These are phyloP conservation scores for Meloe dianella DNA, from an alignment of 2,888 invertebrate species.

Conservation along the genomic window DNA sequence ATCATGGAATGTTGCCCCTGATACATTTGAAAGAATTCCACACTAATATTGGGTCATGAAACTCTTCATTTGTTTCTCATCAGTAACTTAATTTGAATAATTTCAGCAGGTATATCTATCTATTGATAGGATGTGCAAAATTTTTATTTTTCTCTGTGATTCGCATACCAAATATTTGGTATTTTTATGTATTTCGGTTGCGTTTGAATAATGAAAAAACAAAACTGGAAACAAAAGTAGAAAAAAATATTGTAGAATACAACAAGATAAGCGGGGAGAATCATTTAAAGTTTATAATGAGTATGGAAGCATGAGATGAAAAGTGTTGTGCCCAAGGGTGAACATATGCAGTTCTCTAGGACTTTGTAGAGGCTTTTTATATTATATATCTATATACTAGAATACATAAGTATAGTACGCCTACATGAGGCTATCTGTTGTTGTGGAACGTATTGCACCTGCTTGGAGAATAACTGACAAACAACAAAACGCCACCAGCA, in stretches of 20 bases:
- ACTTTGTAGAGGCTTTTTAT: conserved; percentile 12
- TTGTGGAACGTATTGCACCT: conserved; percentile 10
- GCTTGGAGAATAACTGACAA: conserved; percentile 2
- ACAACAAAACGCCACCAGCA: not conserved
- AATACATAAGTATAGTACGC: conserved; percentile 40
- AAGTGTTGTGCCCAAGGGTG: conserved; percentile 32
- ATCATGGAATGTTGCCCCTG: not conserved
- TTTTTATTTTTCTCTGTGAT: not conserved
- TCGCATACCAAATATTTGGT: not conserved
- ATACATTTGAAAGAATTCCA: conserved; percentile 51
- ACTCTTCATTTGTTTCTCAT: conserved; percentile 55
- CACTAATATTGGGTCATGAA: conserved; percentile 48
- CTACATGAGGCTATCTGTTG: conserved; percentile 14
- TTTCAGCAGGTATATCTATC: conserved; percentile 26
- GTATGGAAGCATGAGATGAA: conserved; percentile 47
- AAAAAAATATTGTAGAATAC: not conserved
- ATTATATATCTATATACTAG: conserved; percentile 30
- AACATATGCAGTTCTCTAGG: conserved; percentile 32
- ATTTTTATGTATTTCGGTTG: not conserved
- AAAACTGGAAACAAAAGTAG: not conserved
- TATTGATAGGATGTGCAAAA: not conserved
- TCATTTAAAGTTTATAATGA: conserved; percentile 46
- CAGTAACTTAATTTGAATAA: conserved; percentile 52
- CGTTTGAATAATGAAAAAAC: not conserved
- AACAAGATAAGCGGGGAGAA: conserved; percentile 35